phyloP scores from a whole-genome alignment of 2,888 invertebrate species.

The Tethea ocularis region DNA sequence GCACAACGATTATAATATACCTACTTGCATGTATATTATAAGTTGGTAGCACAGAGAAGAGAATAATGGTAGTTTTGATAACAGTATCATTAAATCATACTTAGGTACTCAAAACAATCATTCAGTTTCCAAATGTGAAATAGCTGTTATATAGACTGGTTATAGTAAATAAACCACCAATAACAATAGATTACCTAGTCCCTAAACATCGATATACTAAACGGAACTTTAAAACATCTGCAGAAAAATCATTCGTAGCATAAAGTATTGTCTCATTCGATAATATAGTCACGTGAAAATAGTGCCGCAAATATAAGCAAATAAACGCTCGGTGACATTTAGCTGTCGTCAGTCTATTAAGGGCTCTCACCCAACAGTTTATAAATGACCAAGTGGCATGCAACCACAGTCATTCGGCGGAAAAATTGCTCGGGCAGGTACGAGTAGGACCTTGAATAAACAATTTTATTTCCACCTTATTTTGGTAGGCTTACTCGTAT shows the following conservation, averaged over 20 bases:
- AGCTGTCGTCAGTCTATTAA: constrained; percentile 81
- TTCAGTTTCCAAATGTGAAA: no score
- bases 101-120: no score
- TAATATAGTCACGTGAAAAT: constrained; percentile 63
- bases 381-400: constrained; percentile 76
- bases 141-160: no score
- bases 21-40: no score
- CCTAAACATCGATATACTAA: neutral
- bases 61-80: no score
- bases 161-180: no score
- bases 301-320: constrained; percentile 60
- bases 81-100: no score
- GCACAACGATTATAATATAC: no score
- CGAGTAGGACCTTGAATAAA: constrained; percentile 62
- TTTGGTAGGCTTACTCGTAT: constrained; percentile 18
- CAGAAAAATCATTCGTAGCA: constrained; percentile 28
- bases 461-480: constrained; percentile 51
- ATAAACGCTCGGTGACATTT: constrained; percentile 79
- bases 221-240: neutral
- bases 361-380: constrained; percentile 72
- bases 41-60: no score
- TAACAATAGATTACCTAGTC: neutral
- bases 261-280: constrained; percentile 39
- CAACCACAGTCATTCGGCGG: constrained; percentile 61
- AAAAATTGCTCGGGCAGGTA: constrained; percentile 58